A percentile compares a stretch with the other conserved stretches of the same genome.
Conservation (phyloP, 2,888 invertebrate genomes). For the Machimus rusticus region DNA sequence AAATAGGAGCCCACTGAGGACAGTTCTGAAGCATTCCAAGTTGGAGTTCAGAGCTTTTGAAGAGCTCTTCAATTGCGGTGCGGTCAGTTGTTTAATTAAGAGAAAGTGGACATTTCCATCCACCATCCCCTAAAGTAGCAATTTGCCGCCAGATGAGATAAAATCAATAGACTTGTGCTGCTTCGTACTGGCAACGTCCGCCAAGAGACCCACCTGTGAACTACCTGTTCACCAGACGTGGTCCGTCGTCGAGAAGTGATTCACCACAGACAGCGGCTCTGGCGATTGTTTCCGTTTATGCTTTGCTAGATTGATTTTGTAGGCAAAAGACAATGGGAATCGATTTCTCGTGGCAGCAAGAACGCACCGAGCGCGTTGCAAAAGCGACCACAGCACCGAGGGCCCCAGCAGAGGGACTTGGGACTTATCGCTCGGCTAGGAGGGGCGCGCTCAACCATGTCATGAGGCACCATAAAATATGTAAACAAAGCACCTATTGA, state of each 20-base stretch:
- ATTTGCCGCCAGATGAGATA: not conserved
- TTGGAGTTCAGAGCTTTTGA: not conserved
- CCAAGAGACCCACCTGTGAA: constrained; percentile 20
- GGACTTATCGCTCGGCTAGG: not conserved
- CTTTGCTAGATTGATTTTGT: constrained; percentile 36
- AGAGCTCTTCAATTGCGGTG: not conserved
- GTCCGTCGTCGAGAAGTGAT: not conserved
- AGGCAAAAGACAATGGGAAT: not conserved
- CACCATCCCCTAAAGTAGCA: not conserved
- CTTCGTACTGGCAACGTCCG: constrained; percentile 1
- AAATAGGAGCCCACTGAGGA: not conserved
- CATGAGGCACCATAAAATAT: constrained; percentile 30
- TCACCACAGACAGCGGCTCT: not conserved
- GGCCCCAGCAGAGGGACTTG: not conserved
- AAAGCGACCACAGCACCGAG: not conserved
- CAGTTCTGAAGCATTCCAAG: not conserved
- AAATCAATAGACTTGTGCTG: not conserved
- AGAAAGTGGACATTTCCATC: not conserved
- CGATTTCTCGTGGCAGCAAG: constrained; percentile 9
- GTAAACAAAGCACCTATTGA: constrained; percentile 31
- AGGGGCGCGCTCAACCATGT: constrained; percentile 26
- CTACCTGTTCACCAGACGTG: not conserved
- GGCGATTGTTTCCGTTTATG: constrained; percentile 11
- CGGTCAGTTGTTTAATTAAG: not conserved
- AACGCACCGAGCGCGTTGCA: not conserved